Base-by-base conservation (phyloP, 2,113 vertebrate genomes). In the Crotalus horridus region DNA sequence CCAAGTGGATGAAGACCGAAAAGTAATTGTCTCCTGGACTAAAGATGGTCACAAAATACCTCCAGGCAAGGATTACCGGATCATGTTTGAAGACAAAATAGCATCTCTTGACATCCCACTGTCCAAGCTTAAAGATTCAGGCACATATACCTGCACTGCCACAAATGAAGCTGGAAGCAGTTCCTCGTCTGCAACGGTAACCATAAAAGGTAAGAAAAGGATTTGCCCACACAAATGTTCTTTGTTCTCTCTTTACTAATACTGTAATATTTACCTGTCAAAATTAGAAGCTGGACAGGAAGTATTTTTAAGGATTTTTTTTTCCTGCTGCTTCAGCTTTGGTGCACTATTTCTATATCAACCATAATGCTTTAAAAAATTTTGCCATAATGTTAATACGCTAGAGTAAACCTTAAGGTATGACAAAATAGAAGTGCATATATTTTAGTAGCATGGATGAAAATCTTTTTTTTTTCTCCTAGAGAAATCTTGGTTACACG, bases 31-130 rank as follows among this genome's bases (percentile, higher is more conserved):
- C 93, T 96, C 96, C 1, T 99, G 99, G 99, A 99, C 96, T 93
- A 99, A 98, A 94, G 99, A 99, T 95, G 98, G 99, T 94, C 98
- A 98, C 94, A 99, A 98, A 95, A 97, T 99, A 54, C 99, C 98
- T 94, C 97, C 98, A 88, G 99, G 98, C 93, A 99, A 99, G 98
- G 99, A 99, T 90, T 98, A 98, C 95, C 99, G 98, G 97, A 96
- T 99, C 94, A 98, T 96, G 96, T 99, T 99, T 98, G 99, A 99
- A 97, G 99, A 99, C 96, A 99, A 99, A 97, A 97, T 98, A 95
- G 98, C 98, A 85, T 97, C 98, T 0, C 98, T 99, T 96, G 99
- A 99, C 94, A 99, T 99, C 95, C 98, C 98, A 26, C 98, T 99
- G 96, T 98, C 99, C 95, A 99, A 99, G 94, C 94, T 99, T 69